A percentile compares a stretch with the other conserved stretches of the same genome.
Evolutionary conservation across 2,888 invertebrate species (phyloP).

Genomic region (Ellobium chinense): DNA sequence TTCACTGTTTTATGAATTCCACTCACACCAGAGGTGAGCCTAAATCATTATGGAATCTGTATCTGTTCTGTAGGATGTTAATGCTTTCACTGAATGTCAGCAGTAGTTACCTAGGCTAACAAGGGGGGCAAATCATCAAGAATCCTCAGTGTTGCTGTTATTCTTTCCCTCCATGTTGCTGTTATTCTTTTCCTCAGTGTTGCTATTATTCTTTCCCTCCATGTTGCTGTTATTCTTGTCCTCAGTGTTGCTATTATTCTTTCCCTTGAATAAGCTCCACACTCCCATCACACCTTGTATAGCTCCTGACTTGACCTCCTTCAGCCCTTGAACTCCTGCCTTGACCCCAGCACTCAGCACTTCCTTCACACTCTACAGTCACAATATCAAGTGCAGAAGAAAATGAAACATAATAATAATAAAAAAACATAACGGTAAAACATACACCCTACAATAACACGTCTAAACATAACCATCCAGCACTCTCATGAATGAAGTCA

Average conservation of each 20-base stretch:
- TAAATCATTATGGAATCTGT: too few relatives aligned
- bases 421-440: conserved; percentile 17
- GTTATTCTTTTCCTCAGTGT: conserved; percentile 52
- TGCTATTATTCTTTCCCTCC: conserved; percentile 50
- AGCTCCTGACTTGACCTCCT: conserved; percentile 52
- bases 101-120: neutral
- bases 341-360: conserved; percentile 62
- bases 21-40: too few relatives aligned
- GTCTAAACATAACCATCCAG: neutral
- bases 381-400: neutral
- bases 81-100: too few relatives aligned
- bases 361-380: conserved; percentile 53
- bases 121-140: conserved; percentile 37
- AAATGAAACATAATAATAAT: conserved; percentile 5
- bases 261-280: conserved; percentile 59
- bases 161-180: conserved; percentile 51
- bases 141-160: conserved; percentile 1
- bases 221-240: conserved; percentile 44
- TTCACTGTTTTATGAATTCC: too few relatives aligned
- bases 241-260: conserved; percentile 28
- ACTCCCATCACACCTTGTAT: conserved; percentile 53
- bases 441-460: neutral
- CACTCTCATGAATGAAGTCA: neutral
- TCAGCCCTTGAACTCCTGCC: conserved; percentile 65
- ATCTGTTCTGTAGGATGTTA: too few relatives aligned